Base-by-base conservation (phyloP, 30 jellyfish, hydroid and myxozoan genomes). In the Cassiopea xamachana region DNA sequence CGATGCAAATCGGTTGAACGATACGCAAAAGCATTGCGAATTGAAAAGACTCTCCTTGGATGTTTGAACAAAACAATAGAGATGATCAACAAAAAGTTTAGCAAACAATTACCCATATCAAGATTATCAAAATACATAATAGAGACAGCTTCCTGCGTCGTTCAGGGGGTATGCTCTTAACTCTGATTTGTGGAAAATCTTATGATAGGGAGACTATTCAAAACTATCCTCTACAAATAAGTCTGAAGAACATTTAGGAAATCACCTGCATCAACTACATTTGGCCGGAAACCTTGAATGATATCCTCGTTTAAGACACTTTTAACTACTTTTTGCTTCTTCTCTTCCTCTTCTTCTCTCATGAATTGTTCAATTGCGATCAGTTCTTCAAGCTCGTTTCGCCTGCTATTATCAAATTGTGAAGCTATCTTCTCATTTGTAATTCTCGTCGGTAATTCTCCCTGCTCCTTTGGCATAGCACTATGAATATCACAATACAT, bases 261-360 rank as follows among this genome's bases (percentile, higher is more conserved):
- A 6, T 71, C 15, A 71, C 80, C 80, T 71, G 80, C 18, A 71
- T 18, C n/a, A 14, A 16, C 16, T 71, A 55, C 6, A 71, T 9
- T 71, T 0, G 80, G 27, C 1, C 27, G 50, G 0, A 27, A 0
- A 71, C 2, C 39, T 71, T 71, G 80, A 16, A 71, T n/a, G 7
- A 62, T 71, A 44, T 72, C 91, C 58, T 87, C 93, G 39, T 49
- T 27, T 13, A 49, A 71, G 51, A 46, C 77, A 9, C 62, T 83
- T 18, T 73, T 90, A 9, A 60, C 79, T 72, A 70, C 48, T 60
- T 60, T 81, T 89, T 69, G 64, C n/a, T 77, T 70, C 62, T 79
- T 81, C 19, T 43, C 79, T 68, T 60, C 73, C 61, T 83, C 88
- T 44, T 88, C 82, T 51, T 87, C 94, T 75, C 80, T 91, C 94